A percentile compares a stretch with the other conserved stretches of the same genome.
Conservation (phyloP, 2,888 invertebrate genomes). For the Sabatieria punctata region DNA sequence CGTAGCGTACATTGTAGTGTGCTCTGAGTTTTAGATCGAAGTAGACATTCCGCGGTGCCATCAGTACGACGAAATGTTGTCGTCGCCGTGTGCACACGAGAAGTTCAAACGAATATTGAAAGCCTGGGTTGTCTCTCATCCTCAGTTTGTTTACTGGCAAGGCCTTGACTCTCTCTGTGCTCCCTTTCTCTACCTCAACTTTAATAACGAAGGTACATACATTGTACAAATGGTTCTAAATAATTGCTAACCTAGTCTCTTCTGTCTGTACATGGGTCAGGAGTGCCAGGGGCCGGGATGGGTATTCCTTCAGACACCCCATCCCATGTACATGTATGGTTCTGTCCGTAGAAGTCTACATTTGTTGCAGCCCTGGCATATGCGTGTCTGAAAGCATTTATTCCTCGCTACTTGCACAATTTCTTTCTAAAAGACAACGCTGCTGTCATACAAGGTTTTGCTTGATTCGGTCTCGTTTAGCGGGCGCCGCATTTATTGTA, state of each 20-base stretch:
- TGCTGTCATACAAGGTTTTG: slow-evolving; percentile 59
- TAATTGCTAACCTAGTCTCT: slow-evolving; percentile 7
- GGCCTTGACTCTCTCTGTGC: slow-evolving; percentile 93
- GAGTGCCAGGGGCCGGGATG: background rate
- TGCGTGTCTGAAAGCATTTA: slow-evolving; percentile 80
- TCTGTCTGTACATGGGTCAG: slow-evolving; percentile 1
- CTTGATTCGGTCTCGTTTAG: background rate
- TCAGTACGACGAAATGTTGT: slow-evolving; percentile 88
- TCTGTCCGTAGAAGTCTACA: background rate
- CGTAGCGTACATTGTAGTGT: too few species aligned
- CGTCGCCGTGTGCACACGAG: slow-evolving; percentile 75
- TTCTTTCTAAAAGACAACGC: slow-evolving; percentile 96
- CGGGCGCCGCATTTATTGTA: too few species aligned
- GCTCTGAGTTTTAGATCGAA: slow-evolving; percentile 75
- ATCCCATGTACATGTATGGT: background rate
- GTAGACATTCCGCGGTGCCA: slow-evolving; percentile 98
- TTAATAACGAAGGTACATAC: slow-evolving; percentile 90
- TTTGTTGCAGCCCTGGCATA: slow-evolving; percentile 61
- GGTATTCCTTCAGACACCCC: background rate
- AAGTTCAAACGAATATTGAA: slow-evolving; percentile 81
- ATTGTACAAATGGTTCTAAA: too few species aligned
- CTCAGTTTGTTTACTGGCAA: slow-evolving; percentile 97
- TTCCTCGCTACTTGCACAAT: slow-evolving; percentile 85
- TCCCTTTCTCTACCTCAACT: slow-evolving; percentile 87
- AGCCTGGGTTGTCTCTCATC: slow-evolving; percentile 85